A percentile compares a stretch with the other conserved stretches of the same genome.
phyloP scores from a whole-genome alignment of 2,888 invertebrate species.

The Drosophila rellima region DNA sequence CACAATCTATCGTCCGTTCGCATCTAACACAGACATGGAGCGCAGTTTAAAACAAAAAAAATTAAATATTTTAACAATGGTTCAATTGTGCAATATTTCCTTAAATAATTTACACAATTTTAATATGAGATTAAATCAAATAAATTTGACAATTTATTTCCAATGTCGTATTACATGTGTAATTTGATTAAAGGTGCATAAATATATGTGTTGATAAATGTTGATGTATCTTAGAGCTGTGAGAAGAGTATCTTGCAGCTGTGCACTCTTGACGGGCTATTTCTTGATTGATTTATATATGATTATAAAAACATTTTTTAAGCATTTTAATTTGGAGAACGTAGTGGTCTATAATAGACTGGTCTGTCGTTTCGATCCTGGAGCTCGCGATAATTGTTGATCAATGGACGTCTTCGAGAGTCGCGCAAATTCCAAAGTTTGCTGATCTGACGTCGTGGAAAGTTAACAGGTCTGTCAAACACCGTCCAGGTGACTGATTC shows the following conservation, averaged over 20 bases:
- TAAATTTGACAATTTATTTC: too few relatives aligned
- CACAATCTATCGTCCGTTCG: too few relatives aligned
- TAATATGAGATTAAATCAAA: too few relatives aligned
- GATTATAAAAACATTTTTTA: not conserved
- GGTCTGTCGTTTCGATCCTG: slow-evolving; percentile 50
- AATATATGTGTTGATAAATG: not conserved
- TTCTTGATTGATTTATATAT: not conserved
- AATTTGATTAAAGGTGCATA: too few relatives aligned
- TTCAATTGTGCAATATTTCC: too few relatives aligned
- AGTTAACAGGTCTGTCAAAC: slow-evolving; percentile 86
- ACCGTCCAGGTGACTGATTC: slow-evolving; percentile 91
- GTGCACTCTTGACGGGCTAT: too few relatives aligned
- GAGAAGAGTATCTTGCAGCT: too few relatives aligned
- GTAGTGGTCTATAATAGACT: slow-evolving; percentile 38
- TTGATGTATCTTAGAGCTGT: not conserved
- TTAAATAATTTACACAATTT: too few relatives aligned
- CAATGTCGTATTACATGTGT: too few relatives aligned
- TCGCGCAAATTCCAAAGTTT: slow-evolving; percentile 55
- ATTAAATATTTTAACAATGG: too few relatives aligned
- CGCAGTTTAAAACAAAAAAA: too few relatives aligned
- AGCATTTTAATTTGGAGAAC: not conserved
- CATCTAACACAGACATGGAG: too few relatives aligned
- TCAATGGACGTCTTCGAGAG: slow-evolving; percentile 33
- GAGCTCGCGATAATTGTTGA: slow-evolving; percentile 54
- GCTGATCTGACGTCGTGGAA: slow-evolving; percentile 68